Evolutionary conservation across 2,113 vertebrate genomes (phyloP), one percentile per base, ranked within the genome.

Genomic region (Melospiza melodia): DNA sequence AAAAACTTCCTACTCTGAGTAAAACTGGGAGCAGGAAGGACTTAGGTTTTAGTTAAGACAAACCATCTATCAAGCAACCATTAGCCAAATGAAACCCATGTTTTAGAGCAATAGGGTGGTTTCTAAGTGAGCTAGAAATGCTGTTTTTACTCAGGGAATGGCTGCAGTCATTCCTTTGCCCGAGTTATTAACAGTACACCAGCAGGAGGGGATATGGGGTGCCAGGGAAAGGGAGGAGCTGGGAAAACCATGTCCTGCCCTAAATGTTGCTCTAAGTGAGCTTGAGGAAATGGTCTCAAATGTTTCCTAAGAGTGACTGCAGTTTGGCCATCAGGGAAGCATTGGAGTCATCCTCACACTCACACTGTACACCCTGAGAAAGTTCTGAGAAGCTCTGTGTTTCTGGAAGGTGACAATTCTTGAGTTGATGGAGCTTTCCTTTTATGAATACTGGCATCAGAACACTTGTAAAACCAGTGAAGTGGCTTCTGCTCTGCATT

Each of bases 151-250:
- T 10, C 17, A 54, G 28, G 54, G 35, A 66, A 30, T 68, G 75
- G 33, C 23, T 59, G 55, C 71, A 48, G 35, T 33, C 43, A 43
- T 43, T 71, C 12, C 44, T 81, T 61, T 69, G 55, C 23, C 18
- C 0, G 0, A 20, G 52, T 49, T 31, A 12, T n/a, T 39, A 48
- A n/a, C n/a, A 25, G 16, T 12, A 4, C 23, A 24, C 11, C 55
- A 21, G 2, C 3, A 1, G 4, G 39, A 52, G 52, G 21, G 63
- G 35, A 6, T 7, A 13, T 15, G 46, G 22, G 20, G 11, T 4
- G 24, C 17, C 46, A 41, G 59, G 5, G 25, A 24, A 19, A 55
- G 24, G 4, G 12, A 23, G 33, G 7, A 37, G 49, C 48, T 72
- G 43, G 27, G 24, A 18, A n/a, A 9, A 22, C n/a, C 1, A 0